Evolutionary conservation across 2,888 invertebrate species (phyloP).

Genomic region (Eristalis tenax): DNA sequence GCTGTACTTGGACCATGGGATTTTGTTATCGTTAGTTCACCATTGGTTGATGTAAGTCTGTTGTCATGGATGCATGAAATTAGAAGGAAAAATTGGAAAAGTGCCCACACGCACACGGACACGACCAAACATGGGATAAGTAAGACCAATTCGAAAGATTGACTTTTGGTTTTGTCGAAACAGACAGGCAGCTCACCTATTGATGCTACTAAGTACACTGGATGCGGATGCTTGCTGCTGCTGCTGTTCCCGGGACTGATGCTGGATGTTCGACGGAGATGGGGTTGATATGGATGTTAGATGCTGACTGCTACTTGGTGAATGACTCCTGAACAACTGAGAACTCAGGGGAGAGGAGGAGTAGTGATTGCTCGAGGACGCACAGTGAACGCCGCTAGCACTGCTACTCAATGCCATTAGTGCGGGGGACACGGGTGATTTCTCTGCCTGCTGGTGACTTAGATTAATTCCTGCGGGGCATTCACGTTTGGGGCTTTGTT

Average conservation of each 20-base stretch:
- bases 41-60: constrained; percentile 89
- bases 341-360: constrained; percentile 73
- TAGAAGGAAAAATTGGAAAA: constrained; percentile 59
- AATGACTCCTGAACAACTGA: constrained; percentile 76
- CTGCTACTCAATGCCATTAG: constrained; percentile 59
- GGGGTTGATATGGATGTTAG: constrained; percentile 74
- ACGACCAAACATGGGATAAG: constrained; percentile 27
- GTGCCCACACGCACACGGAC: constrained; percentile 28
- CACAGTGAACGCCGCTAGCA: constrained; percentile 67
- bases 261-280: constrained; percentile 74
- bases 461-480: constrained; percentile 65
- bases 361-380: constrained; percentile 67
- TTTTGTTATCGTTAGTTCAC: constrained; percentile 91
- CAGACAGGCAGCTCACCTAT: constrained; percentile 82
- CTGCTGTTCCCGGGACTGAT: constrained; percentile 74
- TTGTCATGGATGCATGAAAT: constrained; percentile 71
- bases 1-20: constrained; percentile 84
- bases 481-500: constrained; percentile 70
- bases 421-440: constrained; percentile 64
- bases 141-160: constrained; percentile 55
- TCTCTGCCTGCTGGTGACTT: constrained; percentile 68
- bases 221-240: constrained; percentile 71
- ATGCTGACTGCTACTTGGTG: constrained; percentile 75
- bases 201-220: constrained; percentile 85
- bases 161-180: constrained; percentile 62